Conservation (phyloP, 1,140 invertebrate genomes). For the Triops cancriformis region DNA sequence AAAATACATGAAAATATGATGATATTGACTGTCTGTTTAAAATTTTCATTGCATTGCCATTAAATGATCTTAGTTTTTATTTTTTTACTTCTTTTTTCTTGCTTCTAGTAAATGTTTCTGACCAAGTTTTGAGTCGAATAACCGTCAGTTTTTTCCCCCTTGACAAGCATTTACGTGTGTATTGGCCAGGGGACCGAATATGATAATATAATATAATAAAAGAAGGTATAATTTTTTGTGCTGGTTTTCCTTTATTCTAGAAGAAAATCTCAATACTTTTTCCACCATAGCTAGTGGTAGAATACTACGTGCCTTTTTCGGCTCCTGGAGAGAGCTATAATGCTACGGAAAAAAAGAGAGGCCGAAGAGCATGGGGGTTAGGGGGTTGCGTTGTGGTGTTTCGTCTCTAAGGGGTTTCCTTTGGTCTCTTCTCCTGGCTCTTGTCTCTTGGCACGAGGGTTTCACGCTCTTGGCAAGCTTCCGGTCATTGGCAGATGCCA, state of each 20-base stretch:
- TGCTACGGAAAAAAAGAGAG: background rate
- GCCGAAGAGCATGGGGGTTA: too few relatives aligned
- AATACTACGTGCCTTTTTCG: background rate
- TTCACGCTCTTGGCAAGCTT: constrained; percentile 12
- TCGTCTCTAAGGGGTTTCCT: background rate
- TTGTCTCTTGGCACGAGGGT: constrained; percentile 12
- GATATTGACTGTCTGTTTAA: too few relatives aligned
- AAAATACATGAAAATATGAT: too few relatives aligned
- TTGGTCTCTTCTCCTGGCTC: background rate
- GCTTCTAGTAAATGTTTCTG: too few relatives aligned
- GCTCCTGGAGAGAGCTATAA: background rate
- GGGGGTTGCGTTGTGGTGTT: background rate
- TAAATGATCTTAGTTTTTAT: too few relatives aligned
- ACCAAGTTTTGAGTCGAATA: background rate
- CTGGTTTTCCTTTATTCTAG: background rate
- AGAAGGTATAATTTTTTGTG: background rate
- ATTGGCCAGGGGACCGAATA: background rate
- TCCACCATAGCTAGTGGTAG: background rate
- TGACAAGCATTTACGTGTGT: background rate
- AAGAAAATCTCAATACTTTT: background rate
- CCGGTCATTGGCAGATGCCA: constrained; percentile 8
- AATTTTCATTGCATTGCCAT: too few relatives aligned
- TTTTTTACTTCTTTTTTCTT: too few relatives aligned
- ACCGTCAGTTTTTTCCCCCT: background rate
- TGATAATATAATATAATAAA: background rate